phyloP scores from a whole-genome alignment of 2,888 invertebrate genomes.

The Drosophila paracracens region DNA sequence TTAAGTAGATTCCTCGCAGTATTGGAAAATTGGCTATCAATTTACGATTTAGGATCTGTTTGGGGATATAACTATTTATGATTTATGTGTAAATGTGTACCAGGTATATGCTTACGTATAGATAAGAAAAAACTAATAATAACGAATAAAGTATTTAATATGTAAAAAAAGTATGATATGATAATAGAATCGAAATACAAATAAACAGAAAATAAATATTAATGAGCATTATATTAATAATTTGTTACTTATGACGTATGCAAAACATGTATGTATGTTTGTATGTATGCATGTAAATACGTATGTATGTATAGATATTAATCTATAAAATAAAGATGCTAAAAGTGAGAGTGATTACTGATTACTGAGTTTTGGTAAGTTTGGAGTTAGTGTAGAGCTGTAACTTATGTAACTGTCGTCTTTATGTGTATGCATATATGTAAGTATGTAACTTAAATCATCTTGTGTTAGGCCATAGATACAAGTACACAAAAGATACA shows the following conservation, averaged over 20 bases:
- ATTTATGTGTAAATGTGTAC: slow-evolving; percentile 10
- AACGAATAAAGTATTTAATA: slow-evolving; percentile 6
- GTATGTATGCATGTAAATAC: slow-evolving; percentile 17
- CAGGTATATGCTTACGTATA: slow-evolving; percentile 15
- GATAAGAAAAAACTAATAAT: slow-evolving; percentile 14
- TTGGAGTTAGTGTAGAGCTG: slow-evolving; percentile 3
- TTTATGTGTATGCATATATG: slow-evolving; percentile 4
- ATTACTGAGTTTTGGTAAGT: neutral
- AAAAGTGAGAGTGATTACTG: slow-evolving; percentile 6
- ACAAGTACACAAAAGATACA: slow-evolving; percentile 14
- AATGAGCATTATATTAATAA: neutral
- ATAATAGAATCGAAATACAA: slow-evolving; percentile 1
- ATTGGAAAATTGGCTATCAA: neutral
- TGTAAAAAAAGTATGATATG: neutral
- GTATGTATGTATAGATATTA: slow-evolving; percentile 16
- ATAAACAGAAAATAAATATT: neutral
- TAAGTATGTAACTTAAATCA: slow-evolving; percentile 9
- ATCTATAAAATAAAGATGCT: slow-evolving; percentile 14
- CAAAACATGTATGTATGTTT: slow-evolving; percentile 1
- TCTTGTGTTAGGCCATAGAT: slow-evolving; percentile 7
- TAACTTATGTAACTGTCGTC: slow-evolving; percentile 5
- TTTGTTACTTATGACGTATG: neutral
- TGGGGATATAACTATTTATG: neutral
- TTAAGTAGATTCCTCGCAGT: neutral
- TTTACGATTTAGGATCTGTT: neutral